These are phyloP conservation scores for Rhabditophanes sp. DNA, from an alignment of 2,888 invertebrate genomes.

Conservation along the genomic window DNA sequence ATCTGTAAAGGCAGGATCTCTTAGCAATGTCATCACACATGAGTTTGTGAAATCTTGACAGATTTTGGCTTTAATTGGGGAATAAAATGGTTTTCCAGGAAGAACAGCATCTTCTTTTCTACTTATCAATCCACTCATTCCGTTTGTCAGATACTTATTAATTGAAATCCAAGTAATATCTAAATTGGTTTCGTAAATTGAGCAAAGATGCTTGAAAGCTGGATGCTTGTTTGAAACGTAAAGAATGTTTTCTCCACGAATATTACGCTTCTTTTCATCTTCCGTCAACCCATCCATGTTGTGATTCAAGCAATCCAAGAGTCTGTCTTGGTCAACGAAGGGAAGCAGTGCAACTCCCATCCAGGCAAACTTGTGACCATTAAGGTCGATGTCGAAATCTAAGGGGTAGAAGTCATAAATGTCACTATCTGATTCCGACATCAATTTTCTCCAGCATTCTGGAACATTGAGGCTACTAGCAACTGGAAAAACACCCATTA, in stretches of 20 bases:
- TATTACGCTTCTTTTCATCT: slow-evolving; percentile 72
- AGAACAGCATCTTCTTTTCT: no score
- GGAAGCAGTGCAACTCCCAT: slow-evolving; percentile 93
- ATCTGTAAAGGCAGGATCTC: no score
- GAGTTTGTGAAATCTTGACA: no score
- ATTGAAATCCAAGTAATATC: no score
- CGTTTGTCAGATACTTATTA: no score
- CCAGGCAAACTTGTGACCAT: slow-evolving; percentile 99
- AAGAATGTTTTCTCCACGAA: slow-evolving; percentile 70
- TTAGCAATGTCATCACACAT: no score
- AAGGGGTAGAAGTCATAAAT: slow-evolving; percentile 97
- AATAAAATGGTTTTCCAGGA: no score
- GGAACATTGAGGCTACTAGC: slow-evolving; percentile 87
- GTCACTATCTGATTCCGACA: slow-evolving; percentile 76
- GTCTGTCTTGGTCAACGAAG: slow-evolving; percentile 75
- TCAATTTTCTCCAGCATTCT: slow-evolving; percentile 73
- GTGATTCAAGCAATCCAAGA: slow-evolving; percentile 54
- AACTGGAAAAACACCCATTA: slow-evolving; percentile 98
- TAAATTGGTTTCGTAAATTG: slow-evolving; percentile 57
- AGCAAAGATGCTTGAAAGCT: slow-evolving; percentile 58
- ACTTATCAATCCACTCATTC: no score
- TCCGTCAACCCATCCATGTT: slow-evolving; percentile 54
- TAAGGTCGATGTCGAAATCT: slow-evolving; percentile 73
- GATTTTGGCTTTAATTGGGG: no score
- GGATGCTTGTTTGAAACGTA: slow-evolving; percentile 63